These are phyloP conservation scores for Sceloporus undulatus DNA, from an alignment of 2,113 vertebrate genomes.

Conservation along the genomic window DNA sequence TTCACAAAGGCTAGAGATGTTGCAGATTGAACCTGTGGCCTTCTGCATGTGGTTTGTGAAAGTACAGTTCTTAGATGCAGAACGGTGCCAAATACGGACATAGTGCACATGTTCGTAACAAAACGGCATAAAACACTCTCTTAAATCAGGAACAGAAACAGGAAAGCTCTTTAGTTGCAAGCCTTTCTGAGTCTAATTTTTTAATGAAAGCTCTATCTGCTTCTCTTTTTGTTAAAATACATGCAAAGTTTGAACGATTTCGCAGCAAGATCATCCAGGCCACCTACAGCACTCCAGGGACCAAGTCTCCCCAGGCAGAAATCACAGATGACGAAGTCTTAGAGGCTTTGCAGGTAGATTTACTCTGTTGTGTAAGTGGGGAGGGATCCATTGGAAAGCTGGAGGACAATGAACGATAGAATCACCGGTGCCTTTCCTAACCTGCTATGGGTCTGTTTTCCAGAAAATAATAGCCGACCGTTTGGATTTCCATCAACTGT, in stretches of 20 bases:
- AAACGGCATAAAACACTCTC: too few species aligned
- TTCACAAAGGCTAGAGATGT: too few species aligned
- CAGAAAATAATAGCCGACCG: constrained; percentile 75
- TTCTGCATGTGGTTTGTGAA: too few species aligned
- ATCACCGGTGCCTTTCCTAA: background rate
- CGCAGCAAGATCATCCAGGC: constrained; percentile 78
- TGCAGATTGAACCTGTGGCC: too few species aligned
- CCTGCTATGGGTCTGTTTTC: background rate
- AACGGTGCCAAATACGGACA: too few species aligned
- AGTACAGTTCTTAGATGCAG: too few species aligned
- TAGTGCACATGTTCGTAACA: too few species aligned
- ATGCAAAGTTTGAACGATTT: constrained; percentile 75
- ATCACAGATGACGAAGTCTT: constrained; percentile 69
- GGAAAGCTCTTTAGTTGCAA: too few species aligned
- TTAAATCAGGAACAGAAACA: too few species aligned
- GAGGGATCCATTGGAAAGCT: too few species aligned
- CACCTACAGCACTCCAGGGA: constrained; percentile 41
- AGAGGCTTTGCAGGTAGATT: constrained; percentile 75
- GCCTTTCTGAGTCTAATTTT: too few species aligned
- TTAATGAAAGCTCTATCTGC: background rate
- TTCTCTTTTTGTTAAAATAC: too few species aligned
- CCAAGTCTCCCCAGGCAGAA: constrained; percentile 41
- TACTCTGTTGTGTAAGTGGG: background rate
- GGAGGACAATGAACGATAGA: background rate
- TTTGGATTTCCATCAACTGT: constrained; percentile 58